phyloP scores from a whole-genome alignment of 2,888 invertebrate genomes.

The Neoascia interrupta region DNA sequence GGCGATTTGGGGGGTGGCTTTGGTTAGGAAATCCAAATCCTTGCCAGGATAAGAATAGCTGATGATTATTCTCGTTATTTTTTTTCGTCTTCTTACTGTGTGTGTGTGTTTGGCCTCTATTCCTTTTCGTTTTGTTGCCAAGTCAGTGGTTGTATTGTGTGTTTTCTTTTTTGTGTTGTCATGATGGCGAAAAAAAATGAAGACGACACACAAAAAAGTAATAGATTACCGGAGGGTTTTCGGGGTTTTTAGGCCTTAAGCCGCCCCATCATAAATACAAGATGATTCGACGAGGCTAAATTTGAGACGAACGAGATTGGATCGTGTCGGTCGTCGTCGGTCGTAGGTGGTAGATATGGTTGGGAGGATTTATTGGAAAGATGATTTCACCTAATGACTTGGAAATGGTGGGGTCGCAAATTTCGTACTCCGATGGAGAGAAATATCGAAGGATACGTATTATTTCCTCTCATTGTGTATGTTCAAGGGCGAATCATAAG shows the following conservation, averaged over 20 bases:
- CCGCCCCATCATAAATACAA: conserved; percentile 59
- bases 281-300: conserved; percentile 42
- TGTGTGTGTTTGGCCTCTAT: no score
- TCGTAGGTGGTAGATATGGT: no score
- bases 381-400: conserved; percentile 44
- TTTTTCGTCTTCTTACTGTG: conserved; percentile 27
- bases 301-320: background rate
- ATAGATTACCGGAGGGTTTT: conserved; percentile 10
- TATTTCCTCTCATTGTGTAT: background rate
- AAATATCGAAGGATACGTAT: conserved; percentile 7
- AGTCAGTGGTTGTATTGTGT: conserved; percentile 60
- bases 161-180: conserved; percentile 17
- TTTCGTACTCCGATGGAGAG: background rate
- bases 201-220: background rate
- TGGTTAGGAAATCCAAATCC: conserved; percentile 19
- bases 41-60: conserved; percentile 38
- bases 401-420: no score
- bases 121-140: conserved; percentile 47
- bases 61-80: conserved; percentile 37
- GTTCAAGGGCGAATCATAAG: background rate
- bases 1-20: background rate
- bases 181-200: background rate
- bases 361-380: no score
- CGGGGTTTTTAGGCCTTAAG: conserved; percentile 25
- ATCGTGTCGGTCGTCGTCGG: no score